Conservation (phyloP, 2,113 vertebrate genomes). For the Galemys pyrenaicus region DNA sequence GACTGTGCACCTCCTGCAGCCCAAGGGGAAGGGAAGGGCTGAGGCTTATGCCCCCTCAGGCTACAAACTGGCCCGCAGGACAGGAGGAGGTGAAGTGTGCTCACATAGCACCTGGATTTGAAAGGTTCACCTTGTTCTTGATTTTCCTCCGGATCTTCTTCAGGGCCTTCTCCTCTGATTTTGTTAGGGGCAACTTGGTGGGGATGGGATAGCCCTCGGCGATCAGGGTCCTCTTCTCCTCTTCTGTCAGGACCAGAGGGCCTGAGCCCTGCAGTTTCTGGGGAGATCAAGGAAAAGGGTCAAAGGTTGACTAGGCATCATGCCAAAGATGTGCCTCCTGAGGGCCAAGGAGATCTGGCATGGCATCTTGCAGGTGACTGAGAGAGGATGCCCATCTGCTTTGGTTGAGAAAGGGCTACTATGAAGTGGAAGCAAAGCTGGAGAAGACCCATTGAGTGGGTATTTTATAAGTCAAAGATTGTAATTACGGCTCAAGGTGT, state of each 20-base stretch:
- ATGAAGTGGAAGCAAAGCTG: not conserved
- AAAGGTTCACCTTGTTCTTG: conserved; percentile 93
- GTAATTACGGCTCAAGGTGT: not conserved
- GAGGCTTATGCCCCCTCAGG: not conserved
- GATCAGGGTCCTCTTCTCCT: conserved; percentile 96
- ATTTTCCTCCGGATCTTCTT: conserved; percentile 99
- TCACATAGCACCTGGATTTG: not conserved
- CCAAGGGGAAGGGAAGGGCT: not conserved
- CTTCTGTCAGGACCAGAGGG: conserved; percentile 95
- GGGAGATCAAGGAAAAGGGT: not conserved
- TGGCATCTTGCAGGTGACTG: not conserved
- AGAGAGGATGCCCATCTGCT: not conserved
- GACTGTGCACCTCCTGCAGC: not conserved
- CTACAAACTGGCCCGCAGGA: not conserved
- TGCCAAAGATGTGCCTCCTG: not conserved
- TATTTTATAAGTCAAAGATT: not conserved
- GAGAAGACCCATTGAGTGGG: not conserved
- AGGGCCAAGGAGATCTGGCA: accelerated
- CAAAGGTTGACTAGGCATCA: not conserved
- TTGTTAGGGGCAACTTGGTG: conserved; percentile 96
- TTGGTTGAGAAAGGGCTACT: too few species aligned
- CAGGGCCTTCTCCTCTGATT: conserved; percentile 97
- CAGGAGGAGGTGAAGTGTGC: not conserved
- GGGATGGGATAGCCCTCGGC: conserved; percentile 98
- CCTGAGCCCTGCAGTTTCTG: conserved; percentile 96